These are phyloP conservation scores for Montipora sp. DNA, from an alignment of 64 coral and sea anemone species.

Conservation along the genomic window DNA sequence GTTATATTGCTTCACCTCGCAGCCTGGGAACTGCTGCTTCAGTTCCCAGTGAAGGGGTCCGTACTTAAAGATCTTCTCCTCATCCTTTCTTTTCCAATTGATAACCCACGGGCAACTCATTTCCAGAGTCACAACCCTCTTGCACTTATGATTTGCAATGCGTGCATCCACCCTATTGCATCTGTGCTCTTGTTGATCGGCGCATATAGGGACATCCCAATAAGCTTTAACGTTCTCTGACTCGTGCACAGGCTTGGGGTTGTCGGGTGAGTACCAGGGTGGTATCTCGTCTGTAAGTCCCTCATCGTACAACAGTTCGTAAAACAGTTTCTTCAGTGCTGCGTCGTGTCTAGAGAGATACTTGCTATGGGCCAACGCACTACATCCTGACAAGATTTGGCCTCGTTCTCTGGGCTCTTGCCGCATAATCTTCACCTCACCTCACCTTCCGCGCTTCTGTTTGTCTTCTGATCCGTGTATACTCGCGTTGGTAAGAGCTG, in stretches of 20 bases:
- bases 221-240: neutral
- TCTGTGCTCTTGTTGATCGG: slow-evolving; percentile 17
- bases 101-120: slow-evolving; percentile 48
- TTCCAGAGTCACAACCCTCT: neutral
- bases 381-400: no score
- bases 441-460: no score
- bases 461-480: no score
- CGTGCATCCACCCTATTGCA: slow-evolving; percentile 9
- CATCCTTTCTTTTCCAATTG: neutral
- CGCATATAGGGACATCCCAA: slow-evolving; percentile 25
- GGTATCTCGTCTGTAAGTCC: neutral
- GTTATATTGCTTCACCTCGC: neutral
- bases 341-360: no score
- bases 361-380: no score
- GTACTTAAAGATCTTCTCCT: neutral
- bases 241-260: slow-evolving; percentile 28
- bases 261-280: slow-evolving; percentile 24
- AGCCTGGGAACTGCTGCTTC: neutral
- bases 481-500: no score
- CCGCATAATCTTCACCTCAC: no score
- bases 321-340: no score
- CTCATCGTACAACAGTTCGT: no score
- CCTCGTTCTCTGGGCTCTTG: no score
- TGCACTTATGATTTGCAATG: neutral
- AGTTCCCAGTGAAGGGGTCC: neutral